Conservation (phyloP, 2,797 vertebrate genomes). For the Parambassis ranga region DNA sequence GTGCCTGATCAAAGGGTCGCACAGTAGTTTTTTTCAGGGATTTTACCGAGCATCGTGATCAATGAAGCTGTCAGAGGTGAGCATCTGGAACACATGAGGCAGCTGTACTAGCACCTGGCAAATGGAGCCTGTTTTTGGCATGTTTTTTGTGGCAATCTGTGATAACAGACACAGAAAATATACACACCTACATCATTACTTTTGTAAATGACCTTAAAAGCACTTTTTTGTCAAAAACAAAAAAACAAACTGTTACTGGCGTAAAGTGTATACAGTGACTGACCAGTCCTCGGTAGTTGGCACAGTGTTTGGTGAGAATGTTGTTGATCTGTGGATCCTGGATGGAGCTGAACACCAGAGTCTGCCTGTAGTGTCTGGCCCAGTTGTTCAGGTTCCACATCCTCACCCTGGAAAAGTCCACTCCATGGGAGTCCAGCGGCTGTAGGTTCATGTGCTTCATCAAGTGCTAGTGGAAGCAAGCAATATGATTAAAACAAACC, state of each 20-base stretch:
- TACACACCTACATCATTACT: not conserved
- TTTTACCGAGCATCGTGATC: constrained; percentile 88
- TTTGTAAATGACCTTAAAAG: too few species aligned
- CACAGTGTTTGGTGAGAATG: constrained; percentile 89
- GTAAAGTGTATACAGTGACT: not conserved
- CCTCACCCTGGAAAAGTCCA: constrained; percentile 95
- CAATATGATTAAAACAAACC: not conserved
- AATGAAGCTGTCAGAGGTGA: constrained; percentile 81
- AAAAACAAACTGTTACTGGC: too few species aligned
- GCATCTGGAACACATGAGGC: constrained; percentile 93
- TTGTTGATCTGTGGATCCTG: constrained; percentile 94
- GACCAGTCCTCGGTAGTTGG: constrained; percentile 91
- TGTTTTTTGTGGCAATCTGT: constrained; percentile 85
- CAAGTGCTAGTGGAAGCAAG: constrained; percentile 79
- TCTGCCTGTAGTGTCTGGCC: constrained; percentile 91
- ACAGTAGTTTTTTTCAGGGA: not conserved
- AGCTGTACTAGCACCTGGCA: constrained; percentile 92
- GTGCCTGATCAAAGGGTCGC: too few species aligned
- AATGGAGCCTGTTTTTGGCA: constrained; percentile 86
- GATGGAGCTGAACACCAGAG: constrained; percentile 89
- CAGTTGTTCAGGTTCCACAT: constrained; percentile 95
- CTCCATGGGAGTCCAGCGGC: constrained; percentile 89
- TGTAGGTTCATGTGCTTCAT: constrained; percentile 92
- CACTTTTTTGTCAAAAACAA: too few species aligned
- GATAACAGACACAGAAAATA: not conserved